phyloP scores from a whole-genome alignment of 2,888 invertebrate species.

The Erebia palarica region DNA sequence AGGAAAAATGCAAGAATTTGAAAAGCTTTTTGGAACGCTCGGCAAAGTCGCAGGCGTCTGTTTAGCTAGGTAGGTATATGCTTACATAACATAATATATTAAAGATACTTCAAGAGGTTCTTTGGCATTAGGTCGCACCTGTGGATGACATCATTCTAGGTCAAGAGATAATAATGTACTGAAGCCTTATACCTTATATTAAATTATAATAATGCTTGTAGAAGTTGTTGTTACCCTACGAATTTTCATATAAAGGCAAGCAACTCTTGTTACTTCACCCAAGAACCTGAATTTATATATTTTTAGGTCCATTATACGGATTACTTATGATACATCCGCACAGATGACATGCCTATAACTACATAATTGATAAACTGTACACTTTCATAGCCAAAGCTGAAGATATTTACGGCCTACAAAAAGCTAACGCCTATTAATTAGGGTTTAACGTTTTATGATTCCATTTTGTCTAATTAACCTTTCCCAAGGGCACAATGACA shows the following conservation, averaged over 20 bases:
- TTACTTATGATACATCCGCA: too few relatives aligned
- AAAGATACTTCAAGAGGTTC: conserved; percentile 1
- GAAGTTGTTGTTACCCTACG: background rate
- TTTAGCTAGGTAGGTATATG: too few relatives aligned
- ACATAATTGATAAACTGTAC: too few relatives aligned
- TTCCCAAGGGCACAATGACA: conserved; percentile 25
- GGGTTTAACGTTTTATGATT: background rate
- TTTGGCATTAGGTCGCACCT: conserved; percentile 1
- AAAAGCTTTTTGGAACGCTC: too few relatives aligned
- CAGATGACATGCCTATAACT: too few relatives aligned
- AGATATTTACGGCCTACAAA: background rate
- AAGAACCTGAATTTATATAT: too few relatives aligned
- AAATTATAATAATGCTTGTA: background rate
- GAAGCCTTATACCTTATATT: background rate
- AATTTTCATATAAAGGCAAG: background rate
- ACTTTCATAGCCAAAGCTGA: too few relatives aligned
- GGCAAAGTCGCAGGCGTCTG: too few relatives aligned
- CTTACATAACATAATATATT: background rate
- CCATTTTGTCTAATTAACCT: conserved; percentile 14
- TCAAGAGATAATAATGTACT: conserved; percentile 1
- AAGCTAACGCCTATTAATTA: conserved; percentile 12
- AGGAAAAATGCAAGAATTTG: too few relatives aligned
- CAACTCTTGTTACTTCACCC: too few relatives aligned
- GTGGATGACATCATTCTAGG: conserved; percentile 13
- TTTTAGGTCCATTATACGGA: too few relatives aligned